Percentiles rank a stretch among this genome's conserved stretches.
Evolutionary conservation across 2,113 vertebrate species (phyloP).

Genomic region (Dasyurus viverrinus): DNA sequence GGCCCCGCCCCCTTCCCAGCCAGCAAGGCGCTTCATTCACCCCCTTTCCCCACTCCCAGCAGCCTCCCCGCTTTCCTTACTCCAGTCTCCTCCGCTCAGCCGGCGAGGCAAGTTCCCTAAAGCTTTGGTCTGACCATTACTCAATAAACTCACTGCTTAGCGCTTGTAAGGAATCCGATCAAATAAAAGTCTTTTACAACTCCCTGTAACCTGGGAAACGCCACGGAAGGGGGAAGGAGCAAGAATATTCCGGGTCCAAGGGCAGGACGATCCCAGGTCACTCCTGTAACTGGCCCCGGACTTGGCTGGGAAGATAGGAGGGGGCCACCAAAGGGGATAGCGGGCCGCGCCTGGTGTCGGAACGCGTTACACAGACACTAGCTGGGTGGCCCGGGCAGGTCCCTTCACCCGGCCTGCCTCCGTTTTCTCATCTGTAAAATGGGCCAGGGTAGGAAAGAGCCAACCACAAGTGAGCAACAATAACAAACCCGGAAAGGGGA

Average conservation of each 20-base stretch:
- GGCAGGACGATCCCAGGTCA: not conserved
- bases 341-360: not conserved
- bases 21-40: not conserved
- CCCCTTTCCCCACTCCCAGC: not conserved
- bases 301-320: not conserved
- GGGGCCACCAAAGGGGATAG: not conserved
- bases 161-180: not conserved
- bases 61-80: constrained; percentile 3
- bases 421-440: not conserved
- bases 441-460: not conserved
- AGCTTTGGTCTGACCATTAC: not conserved
- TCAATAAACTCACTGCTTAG: not conserved
- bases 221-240: too few relatives aligned
- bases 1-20: not conserved
- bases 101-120: not conserved
- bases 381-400: not conserved
- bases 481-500: not conserved
- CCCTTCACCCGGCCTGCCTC: not conserved
- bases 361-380: not conserved
- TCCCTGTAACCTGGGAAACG: not conserved
- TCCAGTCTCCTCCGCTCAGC: not conserved
- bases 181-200: not conserved
- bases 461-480: not conserved
- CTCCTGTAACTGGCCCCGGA: not conserved
- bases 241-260: too few relatives aligned